phyloP scores from a whole-genome alignment of 2,888 invertebrate genomes.

The Coenonympha arcania region DNA sequence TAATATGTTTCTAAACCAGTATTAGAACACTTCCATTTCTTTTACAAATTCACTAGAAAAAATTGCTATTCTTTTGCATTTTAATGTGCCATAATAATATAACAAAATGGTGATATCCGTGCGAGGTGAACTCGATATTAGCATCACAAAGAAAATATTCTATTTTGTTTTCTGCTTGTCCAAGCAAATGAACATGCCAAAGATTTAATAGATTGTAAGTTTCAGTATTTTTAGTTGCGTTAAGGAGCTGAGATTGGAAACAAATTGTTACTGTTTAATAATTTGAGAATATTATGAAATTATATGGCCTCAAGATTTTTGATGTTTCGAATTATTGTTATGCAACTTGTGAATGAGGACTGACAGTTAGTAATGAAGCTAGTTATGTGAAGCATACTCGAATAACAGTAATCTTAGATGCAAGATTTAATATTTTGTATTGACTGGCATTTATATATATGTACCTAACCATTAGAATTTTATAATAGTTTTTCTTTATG shows the following conservation, averaged over 20 bases:
- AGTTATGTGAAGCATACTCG: slow-evolving; percentile 46
- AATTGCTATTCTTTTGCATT: slow-evolving; percentile 18
- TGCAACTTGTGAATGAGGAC: slow-evolving; percentile 61
- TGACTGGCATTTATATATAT: slow-evolving; percentile 42
- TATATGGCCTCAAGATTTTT: slow-evolving; percentile 54
- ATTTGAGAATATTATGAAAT: slow-evolving; percentile 57
- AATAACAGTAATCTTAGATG: slow-evolving; percentile 43
- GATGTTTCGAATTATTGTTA: slow-evolving; percentile 54
- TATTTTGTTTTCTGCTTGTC: slow-evolving; percentile 47
- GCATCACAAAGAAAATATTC: slow-evolving; percentile 48
- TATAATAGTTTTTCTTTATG: slow-evolving; percentile 25
- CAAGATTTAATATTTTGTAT: slow-evolving; percentile 34
- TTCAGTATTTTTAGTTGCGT: slow-evolving; percentile 47
- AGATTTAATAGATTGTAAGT: slow-evolving; percentile 68
- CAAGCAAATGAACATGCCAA: slow-evolving; percentile 64
- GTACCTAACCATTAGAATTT: slow-evolving; percentile 29
- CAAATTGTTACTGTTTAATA: slow-evolving; percentile 70
- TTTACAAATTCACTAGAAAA: slow-evolving; percentile 3
- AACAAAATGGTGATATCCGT: slow-evolving; percentile 16
- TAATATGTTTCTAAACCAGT: slow-evolving; percentile 68
- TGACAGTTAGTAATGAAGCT: slow-evolving; percentile 51
- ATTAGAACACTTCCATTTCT: slow-evolving; percentile 11
- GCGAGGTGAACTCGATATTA: slow-evolving; percentile 9
- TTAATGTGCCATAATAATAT: slow-evolving; percentile 47
- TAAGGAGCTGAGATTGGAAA: slow-evolving; percentile 57